Percentiles rank a stretch among this genome's conserved stretches.
These are phyloP conservation scores for Microtus oregoni DNA, from an alignment of 2,113 vertebrate genomes.

Conservation along the genomic window DNA sequence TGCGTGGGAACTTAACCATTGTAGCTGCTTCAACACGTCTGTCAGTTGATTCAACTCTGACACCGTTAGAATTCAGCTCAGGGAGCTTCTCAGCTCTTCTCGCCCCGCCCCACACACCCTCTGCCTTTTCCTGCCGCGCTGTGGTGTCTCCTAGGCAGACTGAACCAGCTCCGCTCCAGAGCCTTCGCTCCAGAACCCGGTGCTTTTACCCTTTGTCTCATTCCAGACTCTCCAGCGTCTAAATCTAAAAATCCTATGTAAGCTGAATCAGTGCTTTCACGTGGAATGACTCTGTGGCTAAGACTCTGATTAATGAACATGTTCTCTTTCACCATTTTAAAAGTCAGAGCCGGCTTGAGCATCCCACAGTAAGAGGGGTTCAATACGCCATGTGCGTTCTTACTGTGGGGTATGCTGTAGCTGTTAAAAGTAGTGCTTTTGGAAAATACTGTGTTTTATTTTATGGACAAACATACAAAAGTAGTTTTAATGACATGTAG, in stretches of 20 bases:
- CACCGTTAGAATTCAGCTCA: neutral
- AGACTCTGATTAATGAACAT: slow-evolving; percentile 6
- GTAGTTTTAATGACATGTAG: slow-evolving; percentile 13
- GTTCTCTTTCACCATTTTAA: slow-evolving; percentile 5
- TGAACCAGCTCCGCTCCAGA: neutral
- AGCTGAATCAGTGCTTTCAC: neutral
- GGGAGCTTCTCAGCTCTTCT: neutral
- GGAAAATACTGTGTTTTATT: neutral
- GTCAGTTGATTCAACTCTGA: slow-evolving; percentile 16
- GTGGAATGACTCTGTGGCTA: slow-evolving; percentile 6
- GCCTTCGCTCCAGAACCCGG: neutral
- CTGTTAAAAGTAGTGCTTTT: slow-evolving; percentile 38
- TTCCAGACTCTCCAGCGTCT: slow-evolving; percentile 4
- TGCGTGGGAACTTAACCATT: neutral
- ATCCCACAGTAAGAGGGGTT: neutral
- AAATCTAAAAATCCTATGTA: slow-evolving; percentile 6
- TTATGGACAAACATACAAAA: neutral
- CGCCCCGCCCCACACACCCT: neutral
- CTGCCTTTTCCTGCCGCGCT: neutral
- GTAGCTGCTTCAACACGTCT: slow-evolving; percentile 4
- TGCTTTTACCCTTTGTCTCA: neutral
- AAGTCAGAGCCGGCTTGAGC: neutral
- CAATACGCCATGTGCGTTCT: neutral
- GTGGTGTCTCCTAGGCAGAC: neutral
- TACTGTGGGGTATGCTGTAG: neutral